Evolutionary conservation across 53 echinoderm and acorn worm species (phyloP).

Genomic region (Apostichopus leukothele): DNA sequence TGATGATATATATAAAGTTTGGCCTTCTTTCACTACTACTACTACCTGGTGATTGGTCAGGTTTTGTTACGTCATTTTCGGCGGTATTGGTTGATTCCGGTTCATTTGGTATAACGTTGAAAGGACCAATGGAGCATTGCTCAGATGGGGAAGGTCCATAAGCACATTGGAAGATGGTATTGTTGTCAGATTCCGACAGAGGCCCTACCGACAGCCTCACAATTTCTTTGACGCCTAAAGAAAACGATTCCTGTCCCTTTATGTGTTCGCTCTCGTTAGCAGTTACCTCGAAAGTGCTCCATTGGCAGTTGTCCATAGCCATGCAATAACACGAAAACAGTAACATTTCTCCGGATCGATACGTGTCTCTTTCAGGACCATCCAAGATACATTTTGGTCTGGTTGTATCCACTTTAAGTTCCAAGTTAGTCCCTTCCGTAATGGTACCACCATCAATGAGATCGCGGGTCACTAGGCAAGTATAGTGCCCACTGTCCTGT

Average conservation of each 20-base stretch:
- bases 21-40: background rate
- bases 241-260: background rate
- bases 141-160: background rate
- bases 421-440: background rate
- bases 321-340: background rate
- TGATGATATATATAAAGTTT: background rate
- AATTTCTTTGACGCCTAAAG: background rate
- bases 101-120: background rate
- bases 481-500: background rate
- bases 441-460: background rate
- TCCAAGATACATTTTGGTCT: background rate
- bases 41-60: background rate
- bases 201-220: background rate
- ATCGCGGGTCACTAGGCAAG: background rate
- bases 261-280: background rate
- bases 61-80: background rate
- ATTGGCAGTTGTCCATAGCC: background rate
- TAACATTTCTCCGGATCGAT: background rate
- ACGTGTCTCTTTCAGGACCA: too few species aligned
- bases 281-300: background rate
- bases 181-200: background rate
- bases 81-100: background rate
- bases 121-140: conserved; percentile 1
- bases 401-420: background rate
- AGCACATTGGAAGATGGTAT: background rate